These are phyloP conservation scores for Drosophila acutilabella DNA, from an alignment of 2,888 invertebrate species.

Conservation along the genomic window DNA sequence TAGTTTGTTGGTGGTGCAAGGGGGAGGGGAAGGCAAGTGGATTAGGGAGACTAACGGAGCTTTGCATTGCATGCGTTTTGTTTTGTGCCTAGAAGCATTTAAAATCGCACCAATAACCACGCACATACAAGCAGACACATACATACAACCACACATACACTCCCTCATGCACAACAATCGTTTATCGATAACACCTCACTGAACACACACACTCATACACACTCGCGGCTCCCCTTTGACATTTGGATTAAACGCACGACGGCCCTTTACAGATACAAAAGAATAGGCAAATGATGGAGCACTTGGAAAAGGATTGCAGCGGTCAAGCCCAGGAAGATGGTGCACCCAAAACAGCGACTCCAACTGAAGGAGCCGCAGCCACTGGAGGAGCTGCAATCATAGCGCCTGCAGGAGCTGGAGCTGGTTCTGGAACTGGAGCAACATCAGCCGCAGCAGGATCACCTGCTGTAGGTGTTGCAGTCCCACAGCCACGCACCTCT, in stretches of 20 bases:
- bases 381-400: neutral
- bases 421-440: neutral
- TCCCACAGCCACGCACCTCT: conserved; percentile 89
- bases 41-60: neutral
- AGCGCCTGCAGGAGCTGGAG: neutral
- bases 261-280: conserved; percentile 91
- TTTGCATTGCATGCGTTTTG: conserved; percentile 28
- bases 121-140: neutral
- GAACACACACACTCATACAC: conserved; percentile 1
- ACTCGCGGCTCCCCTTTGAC: conserved; percentile 22
- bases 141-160: neutral
- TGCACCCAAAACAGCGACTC: conserved; percentile 86
- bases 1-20: neutral
- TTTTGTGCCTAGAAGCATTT: neutral
- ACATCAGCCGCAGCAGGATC: conserved; percentile 85
- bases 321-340: conserved; percentile 49
- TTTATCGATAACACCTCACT: conserved; percentile 4
- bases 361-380: conserved; percentile 87
- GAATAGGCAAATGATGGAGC: conserved; percentile 94
- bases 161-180: neutral
- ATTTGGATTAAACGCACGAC: conserved; percentile 73
- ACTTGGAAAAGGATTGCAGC: conserved; percentile 68
- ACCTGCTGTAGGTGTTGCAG: conserved; percentile 86
- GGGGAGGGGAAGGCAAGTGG: neutral
- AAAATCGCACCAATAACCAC: neutral